These are phyloP conservation scores for Dissostichus mawsoni DNA, from an alignment of 2,113 vertebrate species.

Conservation along the genomic window DNA sequence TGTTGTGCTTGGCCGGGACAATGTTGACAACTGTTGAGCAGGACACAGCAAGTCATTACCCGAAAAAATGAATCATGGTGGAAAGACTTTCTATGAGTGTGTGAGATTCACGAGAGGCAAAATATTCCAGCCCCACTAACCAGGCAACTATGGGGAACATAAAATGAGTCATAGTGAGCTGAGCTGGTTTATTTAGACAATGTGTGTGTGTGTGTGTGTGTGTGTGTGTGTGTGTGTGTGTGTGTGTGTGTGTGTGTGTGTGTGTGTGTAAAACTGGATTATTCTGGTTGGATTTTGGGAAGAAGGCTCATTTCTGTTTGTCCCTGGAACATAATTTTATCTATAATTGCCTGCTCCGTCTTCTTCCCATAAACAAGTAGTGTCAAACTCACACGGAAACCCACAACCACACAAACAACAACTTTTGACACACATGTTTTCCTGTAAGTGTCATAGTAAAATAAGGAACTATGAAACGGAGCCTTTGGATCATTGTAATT, in stretches of 20 bases:
- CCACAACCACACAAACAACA: not conserved
- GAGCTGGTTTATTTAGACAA: slow-evolving; percentile 76
- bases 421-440: slow-evolving; percentile 44
- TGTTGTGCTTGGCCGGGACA: slow-evolving; percentile 63
- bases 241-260: too few species aligned
- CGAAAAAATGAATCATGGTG: slow-evolving; percentile 75
- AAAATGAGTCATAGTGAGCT: slow-evolving; percentile 75
- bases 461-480: slow-evolving; percentile 15
- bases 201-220: slow-evolving; percentile 62
- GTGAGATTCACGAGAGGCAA: slow-evolving; percentile 65
- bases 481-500: slow-evolving; percentile 53
- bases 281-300: slow-evolving; percentile 76
- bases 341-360: slow-evolving; percentile 41
- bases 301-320: slow-evolving; percentile 67
- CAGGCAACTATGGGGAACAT: slow-evolving; percentile 70
- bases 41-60: slow-evolving; percentile 62
- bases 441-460: slow-evolving; percentile 50
- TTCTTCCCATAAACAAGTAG: slow-evolving; percentile 55
- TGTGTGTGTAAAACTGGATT: slow-evolving; percentile 57
- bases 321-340: slow-evolving; percentile 47
- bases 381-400: slow-evolving; percentile 15
- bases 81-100: slow-evolving; percentile 72
- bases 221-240: slow-evolving; percentile 25
- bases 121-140: slow-evolving; percentile 74
- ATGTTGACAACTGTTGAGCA: slow-evolving; percentile 73